A percentile compares a stretch with the other conserved stretches of the same genome.
phyloP scores from a whole-genome alignment of 2,113 vertebrate species.

The Lophura nycthemera region DNA sequence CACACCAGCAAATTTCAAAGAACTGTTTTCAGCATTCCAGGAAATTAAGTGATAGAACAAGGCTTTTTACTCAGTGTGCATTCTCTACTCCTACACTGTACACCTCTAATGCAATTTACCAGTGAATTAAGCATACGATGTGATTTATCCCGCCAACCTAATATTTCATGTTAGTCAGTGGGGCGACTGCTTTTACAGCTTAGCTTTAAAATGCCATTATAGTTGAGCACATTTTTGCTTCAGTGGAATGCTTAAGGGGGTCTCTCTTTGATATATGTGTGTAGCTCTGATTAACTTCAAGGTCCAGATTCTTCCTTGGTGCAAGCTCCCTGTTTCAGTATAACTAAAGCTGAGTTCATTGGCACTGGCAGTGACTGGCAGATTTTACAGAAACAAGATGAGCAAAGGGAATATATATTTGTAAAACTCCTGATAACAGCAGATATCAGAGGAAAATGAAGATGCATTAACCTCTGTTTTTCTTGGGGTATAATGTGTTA shows the following conservation, averaged over 20 bases:
- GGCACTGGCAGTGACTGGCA: background rate
- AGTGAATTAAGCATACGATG: slow-evolving; percentile 67
- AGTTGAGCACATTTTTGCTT: background rate
- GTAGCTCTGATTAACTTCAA: slow-evolving; percentile 31
- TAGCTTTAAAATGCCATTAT: slow-evolving; percentile 53
- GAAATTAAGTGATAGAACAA: slow-evolving; percentile 54
- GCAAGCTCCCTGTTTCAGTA: background rate
- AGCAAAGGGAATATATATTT: background rate
- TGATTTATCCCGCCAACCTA: slow-evolving; percentile 63
- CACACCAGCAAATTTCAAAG: slow-evolving; percentile 34
- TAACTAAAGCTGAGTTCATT: background rate
- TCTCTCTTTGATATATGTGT: slow-evolving; percentile 6
- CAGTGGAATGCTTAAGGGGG: slow-evolving; percentile 24
- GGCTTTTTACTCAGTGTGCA: slow-evolving; percentile 53
- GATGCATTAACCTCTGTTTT: background rate
- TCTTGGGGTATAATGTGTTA: background rate
- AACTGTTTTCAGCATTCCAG: slow-evolving; percentile 48
- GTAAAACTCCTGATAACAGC: background rate
- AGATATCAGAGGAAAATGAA: background rate
- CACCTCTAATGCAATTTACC: slow-evolving; percentile 65
- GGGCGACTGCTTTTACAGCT: slow-evolving; percentile 43
- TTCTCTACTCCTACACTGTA: slow-evolving; percentile 51
- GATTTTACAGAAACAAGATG: background rate
- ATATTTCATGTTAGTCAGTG: slow-evolving; percentile 67
- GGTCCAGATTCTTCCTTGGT: background rate